Base-by-base conservation (phyloP, 2,113 vertebrate species). In the Brachirus orientalis region DNA sequence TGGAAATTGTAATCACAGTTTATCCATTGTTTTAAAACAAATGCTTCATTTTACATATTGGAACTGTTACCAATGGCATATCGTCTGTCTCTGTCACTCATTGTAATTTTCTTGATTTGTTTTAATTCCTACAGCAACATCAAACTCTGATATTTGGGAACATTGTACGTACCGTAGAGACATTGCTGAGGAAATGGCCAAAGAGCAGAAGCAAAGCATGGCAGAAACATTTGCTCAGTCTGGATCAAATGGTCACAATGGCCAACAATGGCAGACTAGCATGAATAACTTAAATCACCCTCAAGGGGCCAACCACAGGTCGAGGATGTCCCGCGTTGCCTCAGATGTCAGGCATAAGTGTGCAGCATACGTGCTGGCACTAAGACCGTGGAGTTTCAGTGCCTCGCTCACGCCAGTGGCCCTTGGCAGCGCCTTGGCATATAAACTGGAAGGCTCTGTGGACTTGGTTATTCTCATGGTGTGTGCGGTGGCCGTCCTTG, bases 381-480 rank as follows among this genome's bases (percentile, higher is more conserved):
- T 99, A 60, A 89, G 98, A 1, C 98, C 98, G 0, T 99, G 98
- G 98, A 99, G 97, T 58, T 99, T 99, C 88, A 98, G 97, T 0
- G 94, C 98, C 17, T 99, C 98, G 0, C 95, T 99, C 22, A 98
- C 93, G 0, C 98, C 98, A 0, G 98, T 99, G 82, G 96, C 95
- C 2, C 94, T 99, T 36, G 98, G 98, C 74, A 96, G 95, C 11
- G 96, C 96, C 0, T 86, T 99, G 72, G 97, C 98, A 0, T 98
- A 98, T 87, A 94, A 96, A 16, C 92, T 94, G 10, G 93, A 95
- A n/a, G 97, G 97, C 17, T 78, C 92, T 0, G 88, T 99, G 50
- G 94, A 99, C 75, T 90, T 95, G 0, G 73, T 95, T 11, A 84
- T 98, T 5, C 70, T 98, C 48, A 5, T 98, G 87, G 96, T 97